These are phyloP conservation scores for Dynastes hyllus DNA, from an alignment of 2,888 invertebrate species.

Conservation along the genomic window DNA sequence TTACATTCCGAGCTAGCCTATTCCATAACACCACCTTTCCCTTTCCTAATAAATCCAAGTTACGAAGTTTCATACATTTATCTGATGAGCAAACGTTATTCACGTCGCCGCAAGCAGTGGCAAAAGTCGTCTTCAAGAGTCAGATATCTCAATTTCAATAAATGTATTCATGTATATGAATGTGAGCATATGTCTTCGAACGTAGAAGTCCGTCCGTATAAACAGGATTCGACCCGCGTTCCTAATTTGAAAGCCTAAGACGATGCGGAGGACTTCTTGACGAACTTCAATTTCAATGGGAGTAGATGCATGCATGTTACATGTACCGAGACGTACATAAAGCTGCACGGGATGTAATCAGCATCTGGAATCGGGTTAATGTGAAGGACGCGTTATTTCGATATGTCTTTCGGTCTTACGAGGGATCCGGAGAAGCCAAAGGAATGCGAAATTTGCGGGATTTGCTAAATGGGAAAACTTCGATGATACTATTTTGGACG, in stretches of 20 bases:
- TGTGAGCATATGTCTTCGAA: too few relatives aligned
- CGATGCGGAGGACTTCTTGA: conserved; percentile 10
- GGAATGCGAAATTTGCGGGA: conserved; percentile 10
- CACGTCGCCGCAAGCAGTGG: neutral
- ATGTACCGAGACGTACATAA: neutral
- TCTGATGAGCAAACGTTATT: neutral
- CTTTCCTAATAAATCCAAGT: too few relatives aligned
- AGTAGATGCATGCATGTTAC: neutral
- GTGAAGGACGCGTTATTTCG: conserved; percentile 34
- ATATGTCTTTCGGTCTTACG: conserved; percentile 30
- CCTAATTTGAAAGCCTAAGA: conserved; percentile 16
- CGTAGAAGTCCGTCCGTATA: too few relatives aligned
- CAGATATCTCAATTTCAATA: too few relatives aligned
- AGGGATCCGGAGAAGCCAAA: conserved; percentile 10
- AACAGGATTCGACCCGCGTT: neutral
- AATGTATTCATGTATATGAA: too few relatives aligned
- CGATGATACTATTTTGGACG: neutral
- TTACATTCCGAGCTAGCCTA: too few relatives aligned
- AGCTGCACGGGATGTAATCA: conserved; percentile 23
- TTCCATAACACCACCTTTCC: too few relatives aligned
- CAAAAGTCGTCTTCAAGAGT: neutral
- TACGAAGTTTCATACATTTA: too few relatives aligned
- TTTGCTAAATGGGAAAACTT: conserved; percentile 39
- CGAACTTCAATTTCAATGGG: conserved; percentile 5
- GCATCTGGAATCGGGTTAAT: conserved; percentile 26